Evolutionary conservation across 30 jellyfish, hydroid and myxozoan genomes (phyloP).

Genomic region (Turritopsis dohrnii): DNA sequence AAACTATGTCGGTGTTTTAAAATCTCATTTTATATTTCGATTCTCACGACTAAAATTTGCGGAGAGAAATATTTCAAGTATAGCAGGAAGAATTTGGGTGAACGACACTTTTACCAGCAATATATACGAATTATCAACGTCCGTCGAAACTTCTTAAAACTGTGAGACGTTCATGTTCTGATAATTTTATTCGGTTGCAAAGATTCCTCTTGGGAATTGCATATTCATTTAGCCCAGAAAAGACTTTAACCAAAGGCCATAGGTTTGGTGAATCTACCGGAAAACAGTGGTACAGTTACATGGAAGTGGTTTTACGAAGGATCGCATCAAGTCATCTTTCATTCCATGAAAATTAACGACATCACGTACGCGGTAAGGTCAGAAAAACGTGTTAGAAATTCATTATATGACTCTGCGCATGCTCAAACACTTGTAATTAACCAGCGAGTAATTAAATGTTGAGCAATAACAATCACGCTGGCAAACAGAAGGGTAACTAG

Average conservation of each 20-base stretch:
- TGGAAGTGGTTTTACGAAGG: neutral
- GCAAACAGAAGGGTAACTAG: neutral
- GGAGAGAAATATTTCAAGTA: neutral
- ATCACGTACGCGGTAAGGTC: neutral
- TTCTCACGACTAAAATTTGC: neutral
- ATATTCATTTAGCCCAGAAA: neutral
- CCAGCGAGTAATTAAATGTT: neutral
- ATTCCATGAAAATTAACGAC: neutral
- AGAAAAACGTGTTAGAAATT: neutral
- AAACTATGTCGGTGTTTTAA: neutral
- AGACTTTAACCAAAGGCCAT: neutral
- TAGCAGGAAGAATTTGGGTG: neutral
- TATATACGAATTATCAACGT: too few species aligned
- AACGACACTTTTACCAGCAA: too few species aligned
- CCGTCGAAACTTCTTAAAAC: too few species aligned
- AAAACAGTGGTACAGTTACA: neutral
- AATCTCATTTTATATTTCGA: neutral
- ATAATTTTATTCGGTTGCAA: neutral
- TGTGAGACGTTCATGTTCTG: too few species aligned
- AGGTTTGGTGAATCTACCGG: neutral
- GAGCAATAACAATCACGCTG: neutral
- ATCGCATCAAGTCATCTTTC: neutral
- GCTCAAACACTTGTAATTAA: neutral
- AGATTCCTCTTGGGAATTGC: neutral
- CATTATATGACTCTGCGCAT: neutral